Evolutionary conservation across 1,140 invertebrate species (phyloP).

Genomic region (Listronotus bonariensis): DNA sequence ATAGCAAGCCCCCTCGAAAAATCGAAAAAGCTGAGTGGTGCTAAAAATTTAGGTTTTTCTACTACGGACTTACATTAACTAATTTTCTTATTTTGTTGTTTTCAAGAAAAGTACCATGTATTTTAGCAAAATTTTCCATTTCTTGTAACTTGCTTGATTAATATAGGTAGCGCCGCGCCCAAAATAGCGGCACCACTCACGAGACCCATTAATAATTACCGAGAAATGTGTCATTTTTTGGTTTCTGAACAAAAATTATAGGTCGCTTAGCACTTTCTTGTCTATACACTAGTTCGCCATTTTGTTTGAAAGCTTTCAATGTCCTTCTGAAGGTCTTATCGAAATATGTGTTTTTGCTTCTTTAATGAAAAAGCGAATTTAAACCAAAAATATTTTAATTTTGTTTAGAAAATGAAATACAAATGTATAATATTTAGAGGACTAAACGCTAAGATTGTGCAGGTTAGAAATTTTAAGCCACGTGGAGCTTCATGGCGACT

Average conservation of each 20-base stretch:
- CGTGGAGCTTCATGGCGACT: conserved; percentile 34
- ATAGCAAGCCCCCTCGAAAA: neutral
- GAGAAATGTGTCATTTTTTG: conserved; percentile 19
- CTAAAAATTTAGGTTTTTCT: conserved; percentile 5
- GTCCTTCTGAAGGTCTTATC: conserved; percentile 17
- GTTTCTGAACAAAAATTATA: conserved; percentile 1
- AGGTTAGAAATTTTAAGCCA: conserved; percentile 24
- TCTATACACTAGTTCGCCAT: conserved; percentile 28
- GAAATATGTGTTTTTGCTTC: neutral
- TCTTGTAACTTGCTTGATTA: conserved; percentile 3
- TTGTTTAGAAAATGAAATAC: neutral
- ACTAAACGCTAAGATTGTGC: conserved; percentile 19
- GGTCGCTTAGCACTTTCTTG: conserved; percentile 7
- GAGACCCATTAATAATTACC: neutral
- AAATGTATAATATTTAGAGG: neutral
- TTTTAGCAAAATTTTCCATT: conserved; percentile 28
- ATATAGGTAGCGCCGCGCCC: conserved; percentile 3
- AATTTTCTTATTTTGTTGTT: conserved; percentile 22
- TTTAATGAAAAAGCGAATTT: neutral
- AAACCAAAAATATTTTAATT: neutral
- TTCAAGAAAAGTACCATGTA: conserved; percentile 17
- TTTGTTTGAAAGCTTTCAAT: conserved; percentile 15
- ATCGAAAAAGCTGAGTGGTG: conserved; percentile 4
- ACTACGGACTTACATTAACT: conserved; percentile 30
- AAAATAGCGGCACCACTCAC: conserved; percentile 21